Evolutionary conservation across 2,888 invertebrate genomes (phyloP).

Genomic region (Hemistola chrysoprasaria): DNA sequence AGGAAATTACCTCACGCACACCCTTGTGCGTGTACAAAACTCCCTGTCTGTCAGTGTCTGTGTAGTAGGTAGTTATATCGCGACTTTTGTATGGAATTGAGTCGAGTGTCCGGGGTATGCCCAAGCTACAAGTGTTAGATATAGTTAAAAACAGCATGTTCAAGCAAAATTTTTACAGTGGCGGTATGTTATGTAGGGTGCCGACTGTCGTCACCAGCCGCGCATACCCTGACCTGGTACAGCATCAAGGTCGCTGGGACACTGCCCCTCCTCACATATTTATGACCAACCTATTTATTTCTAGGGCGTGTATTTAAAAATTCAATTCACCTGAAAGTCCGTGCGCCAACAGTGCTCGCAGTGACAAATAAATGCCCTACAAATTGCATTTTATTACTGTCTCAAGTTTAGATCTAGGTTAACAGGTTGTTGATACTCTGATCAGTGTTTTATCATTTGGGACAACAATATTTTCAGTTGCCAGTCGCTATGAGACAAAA

Average conservation of each 20-base stretch:
- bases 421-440: slow-evolving; percentile 30
- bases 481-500: too few species aligned
- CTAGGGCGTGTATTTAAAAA: slow-evolving; percentile 12
- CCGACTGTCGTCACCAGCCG: slow-evolving; percentile 23
- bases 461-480: background rate
- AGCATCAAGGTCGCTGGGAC: slow-evolving; percentile 47
- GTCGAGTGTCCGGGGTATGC: too few species aligned
- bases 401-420: slow-evolving; percentile 31
- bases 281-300: slow-evolving; percentile 18
- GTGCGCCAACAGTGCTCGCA: slow-evolving; percentile 2
- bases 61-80: too few species aligned
- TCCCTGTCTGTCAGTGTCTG: too few species aligned
- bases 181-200: slow-evolving; percentile 27
- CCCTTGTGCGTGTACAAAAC: too few species aligned
- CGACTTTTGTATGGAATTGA: too few species aligned
- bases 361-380: slow-evolving; percentile 22
- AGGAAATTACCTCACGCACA: too few species aligned
- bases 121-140: too few species aligned
- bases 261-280: slow-evolving; percentile 30
- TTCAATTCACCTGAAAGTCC: slow-evolving; percentile 21
- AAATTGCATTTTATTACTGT: slow-evolving; percentile 25
- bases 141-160: too few species aligned
- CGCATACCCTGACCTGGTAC: slow-evolving; percentile 42
- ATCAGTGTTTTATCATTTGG: slow-evolving; percentile 19
- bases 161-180: slow-evolving; percentile 21